Evolutionary conservation across 64 coral and sea anemone genomes (phyloP).

Genomic region (Montipora cactus): DNA sequence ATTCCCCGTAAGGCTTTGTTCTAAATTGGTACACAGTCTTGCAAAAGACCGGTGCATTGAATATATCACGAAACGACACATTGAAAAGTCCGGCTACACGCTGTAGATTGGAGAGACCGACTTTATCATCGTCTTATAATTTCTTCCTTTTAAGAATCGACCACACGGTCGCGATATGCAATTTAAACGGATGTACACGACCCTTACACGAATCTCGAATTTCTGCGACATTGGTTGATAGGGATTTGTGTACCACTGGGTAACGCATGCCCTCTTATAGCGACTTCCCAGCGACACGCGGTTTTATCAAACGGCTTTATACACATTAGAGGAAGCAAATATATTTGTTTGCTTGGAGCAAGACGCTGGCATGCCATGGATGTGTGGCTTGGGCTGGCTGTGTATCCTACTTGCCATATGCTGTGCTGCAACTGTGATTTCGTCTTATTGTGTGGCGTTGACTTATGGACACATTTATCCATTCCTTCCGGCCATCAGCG

Average conservation of each 20-base stretch:
- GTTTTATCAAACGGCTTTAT: neutral
- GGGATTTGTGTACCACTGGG: no score
- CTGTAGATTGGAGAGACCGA: neutral
- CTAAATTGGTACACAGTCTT: neutral
- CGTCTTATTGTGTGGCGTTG: slow-evolving; percentile 73
- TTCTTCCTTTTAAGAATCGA: neutral
- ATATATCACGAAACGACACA: neutral
- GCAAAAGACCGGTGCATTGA: neutral
- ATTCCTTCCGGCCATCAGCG: slow-evolving; percentile 85
- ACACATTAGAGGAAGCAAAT: neutral
- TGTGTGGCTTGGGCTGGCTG: slow-evolving; percentile 79
- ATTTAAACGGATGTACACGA: neutral
- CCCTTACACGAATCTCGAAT: neutral
- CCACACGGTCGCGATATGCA: neutral
- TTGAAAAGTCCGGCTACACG: neutral
- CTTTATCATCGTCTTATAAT: neutral
- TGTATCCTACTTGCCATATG: slow-evolving; percentile 77
- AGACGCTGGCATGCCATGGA: slow-evolving; percentile 5
- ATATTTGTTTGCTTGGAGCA: neutral
- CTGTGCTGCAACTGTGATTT: slow-evolving; percentile 51
- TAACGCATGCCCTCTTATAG: neutral
- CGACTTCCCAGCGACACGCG: neutral
- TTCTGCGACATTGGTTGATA: neutral
- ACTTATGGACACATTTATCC: slow-evolving; percentile 86
- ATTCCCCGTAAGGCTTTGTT: neutral